Evolutionary conservation across 2,888 invertebrate genomes (phyloP).

Genomic region (Falcaria lacertinaria): DNA sequence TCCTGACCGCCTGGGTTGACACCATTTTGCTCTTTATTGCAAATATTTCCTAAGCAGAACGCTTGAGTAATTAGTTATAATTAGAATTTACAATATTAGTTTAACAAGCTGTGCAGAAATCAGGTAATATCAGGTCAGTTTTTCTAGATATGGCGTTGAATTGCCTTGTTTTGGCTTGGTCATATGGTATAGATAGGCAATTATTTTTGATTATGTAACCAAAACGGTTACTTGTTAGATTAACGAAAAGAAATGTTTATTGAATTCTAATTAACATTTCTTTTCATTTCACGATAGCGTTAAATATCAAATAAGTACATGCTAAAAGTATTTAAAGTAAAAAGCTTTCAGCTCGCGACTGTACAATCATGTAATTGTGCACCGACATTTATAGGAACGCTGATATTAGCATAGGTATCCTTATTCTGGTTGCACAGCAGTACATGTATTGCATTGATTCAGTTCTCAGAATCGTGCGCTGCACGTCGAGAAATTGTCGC

Average conservation of each 20-base stretch:
- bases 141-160: too few relatives aligned
- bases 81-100: slow-evolving; percentile 11
- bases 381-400: slow-evolving; percentile 54
- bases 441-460: slow-evolving; percentile 45
- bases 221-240: too few relatives aligned
- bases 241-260: too few relatives aligned
- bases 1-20: slow-evolving; percentile 23
- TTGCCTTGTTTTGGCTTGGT: too few relatives aligned
- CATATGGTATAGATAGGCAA: too few relatives aligned
- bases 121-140: too few relatives aligned
- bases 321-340: neutral
- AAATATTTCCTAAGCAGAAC: slow-evolving; percentile 23
- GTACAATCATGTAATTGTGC: slow-evolving; percentile 43
- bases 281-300: too few relatives aligned
- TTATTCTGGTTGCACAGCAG: slow-evolving; percentile 52
- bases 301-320: too few relatives aligned
- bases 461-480: slow-evolving; percentile 51
- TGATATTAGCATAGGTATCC: slow-evolving; percentile 59
- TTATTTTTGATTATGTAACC: too few relatives aligned
- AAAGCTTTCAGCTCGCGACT: slow-evolving; percentile 14
- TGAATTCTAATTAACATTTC: too few relatives aligned
- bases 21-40: slow-evolving; percentile 34
- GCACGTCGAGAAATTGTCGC: slow-evolving; percentile 36
- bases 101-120: too few relatives aligned
- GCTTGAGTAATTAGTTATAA: slow-evolving; percentile 18